A percentile compares a stretch with the other conserved stretches of the same genome.
These are phyloP conservation scores for Epizoanthus rinbou DNA, from an alignment of 92 coral and sea anemone genomes.

Conservation along the genomic window DNA sequence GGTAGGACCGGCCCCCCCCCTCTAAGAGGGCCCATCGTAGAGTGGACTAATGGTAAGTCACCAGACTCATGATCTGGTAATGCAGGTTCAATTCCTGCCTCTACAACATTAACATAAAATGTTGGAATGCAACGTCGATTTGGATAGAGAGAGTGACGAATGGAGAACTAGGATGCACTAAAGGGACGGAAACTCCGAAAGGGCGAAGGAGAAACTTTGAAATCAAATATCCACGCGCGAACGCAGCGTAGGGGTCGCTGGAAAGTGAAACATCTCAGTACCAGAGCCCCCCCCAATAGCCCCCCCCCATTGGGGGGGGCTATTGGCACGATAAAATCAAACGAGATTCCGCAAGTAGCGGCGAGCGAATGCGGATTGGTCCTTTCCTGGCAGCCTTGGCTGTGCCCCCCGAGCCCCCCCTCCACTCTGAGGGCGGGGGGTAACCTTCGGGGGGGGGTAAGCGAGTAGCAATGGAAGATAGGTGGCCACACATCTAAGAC, in stretches of 20 bases:
- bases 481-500: constrained; percentile 84
- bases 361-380: constrained; percentile 85
- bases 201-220: constrained; percentile 73
- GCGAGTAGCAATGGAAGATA: constrained; percentile 77
- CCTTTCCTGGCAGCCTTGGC: constrained; percentile 26
- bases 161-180: constrained; percentile 78
- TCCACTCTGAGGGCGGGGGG: constrained; percentile 18
- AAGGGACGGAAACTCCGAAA: constrained; percentile 77
- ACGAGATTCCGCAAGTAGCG: constrained; percentile 88
- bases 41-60: constrained; percentile 82
- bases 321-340: constrained; percentile 72
- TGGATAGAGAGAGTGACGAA: constrained; percentile 61
- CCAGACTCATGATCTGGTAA: constrained; percentile 90
- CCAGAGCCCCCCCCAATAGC: constrained; percentile 49
- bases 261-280: constrained; percentile 83
- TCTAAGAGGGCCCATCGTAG: constrained; percentile 56
- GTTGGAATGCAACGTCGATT: constrained; percentile 47
- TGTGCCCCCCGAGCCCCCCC: background rate
- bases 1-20: too few relatives aligned
- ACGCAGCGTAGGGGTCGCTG: constrained; percentile 61
- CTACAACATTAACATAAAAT: constrained; percentile 54
- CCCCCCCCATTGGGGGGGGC: constrained; percentile 35
- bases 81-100: constrained; percentile 94
- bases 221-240: constrained; percentile 68
- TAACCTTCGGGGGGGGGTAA: constrained; percentile 18